Evolutionary conservation across 2,113 vertebrate species (phyloP), one percentile per base, ranked within the genome.

Genomic region (Seriola aureovittata): DNA sequence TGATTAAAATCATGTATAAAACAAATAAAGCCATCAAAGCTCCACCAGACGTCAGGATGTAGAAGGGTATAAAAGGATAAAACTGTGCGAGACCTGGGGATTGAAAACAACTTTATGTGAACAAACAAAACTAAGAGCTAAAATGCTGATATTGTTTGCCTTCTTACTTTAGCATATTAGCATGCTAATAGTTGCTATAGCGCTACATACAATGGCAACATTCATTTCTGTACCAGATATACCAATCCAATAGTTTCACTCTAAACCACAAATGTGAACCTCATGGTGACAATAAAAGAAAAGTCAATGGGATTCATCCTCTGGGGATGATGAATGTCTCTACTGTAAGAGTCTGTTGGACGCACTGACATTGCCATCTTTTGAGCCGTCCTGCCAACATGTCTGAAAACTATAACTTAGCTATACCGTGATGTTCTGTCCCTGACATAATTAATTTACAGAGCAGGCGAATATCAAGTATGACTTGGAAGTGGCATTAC

Each of bases 1-100:
- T n/a, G 46, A 87, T 86, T 67, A 85, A 60, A 79, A 68, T 73
- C 36, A 67, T 32, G 6, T 66, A 42, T 48, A 77, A 83, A 71
- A 36, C 44, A 85, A 73, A 55, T 55, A 60, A 81, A 63, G 34
- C 54, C 60, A 72, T 71, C 59, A 78, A 66, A 73, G 63, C 84
- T 64, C 34, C 63, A 40, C 76, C 52, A 42, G 55, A 66, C 64
- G 29, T 62, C 59, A 50, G 44, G 42, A 29, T 42, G 25, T 38
- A 29, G 55, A n/a, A 19, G 8, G 57, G 57, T 71, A 54, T 42
- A 42, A 55, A 59, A n/a, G 68, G n/a, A 25, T 66, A 55, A 25
- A 74, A 59, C 14, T 54, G 10, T 63, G 34, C 57, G 25, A 58
- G 19, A 11, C 5, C 9, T 59, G 11, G 54, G 69, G 36, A 68